Conservation (phyloP, 2,888 invertebrate genomes). For the Agapostemon virescens region DNA sequence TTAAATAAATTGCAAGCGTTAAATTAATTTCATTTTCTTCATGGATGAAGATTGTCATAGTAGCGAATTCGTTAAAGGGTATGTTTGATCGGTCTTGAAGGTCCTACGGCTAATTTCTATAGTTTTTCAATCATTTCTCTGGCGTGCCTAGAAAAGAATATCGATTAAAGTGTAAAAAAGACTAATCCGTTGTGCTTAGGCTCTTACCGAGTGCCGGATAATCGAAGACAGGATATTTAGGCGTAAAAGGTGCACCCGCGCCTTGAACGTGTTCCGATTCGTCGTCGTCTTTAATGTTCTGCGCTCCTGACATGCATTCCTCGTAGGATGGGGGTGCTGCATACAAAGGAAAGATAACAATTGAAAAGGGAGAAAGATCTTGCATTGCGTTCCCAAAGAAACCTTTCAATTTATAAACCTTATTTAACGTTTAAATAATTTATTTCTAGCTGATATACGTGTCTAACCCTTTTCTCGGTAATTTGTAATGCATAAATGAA, state of each 20-base stretch:
- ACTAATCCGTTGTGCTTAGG: neutral
- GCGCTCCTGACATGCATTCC: slow-evolving; percentile 45
- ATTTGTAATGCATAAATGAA: no score
- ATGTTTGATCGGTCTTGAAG: neutral
- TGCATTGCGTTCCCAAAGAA: neutral
- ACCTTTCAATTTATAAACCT: neutral
- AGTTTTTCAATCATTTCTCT: neutral
- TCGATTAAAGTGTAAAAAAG: neutral
- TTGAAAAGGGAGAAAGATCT: neutral
- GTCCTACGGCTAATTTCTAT: neutral
- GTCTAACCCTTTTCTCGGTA: no score
- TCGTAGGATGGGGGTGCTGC: slow-evolving; percentile 66
- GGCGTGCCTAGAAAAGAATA: neutral
- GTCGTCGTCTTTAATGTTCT: slow-evolving; percentile 50
- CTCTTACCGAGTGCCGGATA: slow-evolving; percentile 40
- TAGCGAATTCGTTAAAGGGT: neutral
- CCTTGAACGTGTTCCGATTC: slow-evolving; percentile 53
- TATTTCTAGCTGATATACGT: neutral
- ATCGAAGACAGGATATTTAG: slow-evolving; percentile 59
- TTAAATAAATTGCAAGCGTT: neutral
- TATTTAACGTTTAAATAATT: neutral
- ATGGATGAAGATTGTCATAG: neutral
- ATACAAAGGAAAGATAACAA: neutral
- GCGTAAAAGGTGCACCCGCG: slow-evolving; percentile 39
- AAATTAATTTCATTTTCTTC: neutral